Conservation (phyloP, 2,113 vertebrate species). For the Leucosticte australis region DNA sequence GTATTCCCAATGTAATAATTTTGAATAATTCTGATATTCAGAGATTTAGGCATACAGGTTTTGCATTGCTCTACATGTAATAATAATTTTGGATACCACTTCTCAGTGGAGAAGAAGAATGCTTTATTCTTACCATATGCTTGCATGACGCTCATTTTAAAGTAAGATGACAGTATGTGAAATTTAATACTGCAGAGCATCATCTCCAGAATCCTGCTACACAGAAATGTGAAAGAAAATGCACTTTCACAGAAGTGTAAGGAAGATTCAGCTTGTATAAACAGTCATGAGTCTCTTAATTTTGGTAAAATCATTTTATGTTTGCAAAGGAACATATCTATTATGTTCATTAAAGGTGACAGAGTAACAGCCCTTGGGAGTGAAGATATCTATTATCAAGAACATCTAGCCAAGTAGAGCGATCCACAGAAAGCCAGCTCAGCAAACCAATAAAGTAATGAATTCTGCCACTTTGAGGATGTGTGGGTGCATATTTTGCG, state of each 20-base stretch:
- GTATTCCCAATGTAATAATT: not conserved
- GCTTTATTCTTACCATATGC: not conserved
- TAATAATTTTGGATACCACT: not conserved
- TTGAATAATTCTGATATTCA: not conserved
- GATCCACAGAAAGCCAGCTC: not conserved
- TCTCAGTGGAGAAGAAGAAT: not conserved
- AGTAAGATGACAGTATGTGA: not conserved
- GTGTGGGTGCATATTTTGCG: not conserved
- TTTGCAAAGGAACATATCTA: not conserved
- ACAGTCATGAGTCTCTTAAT: not conserved
- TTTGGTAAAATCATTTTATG: not conserved
- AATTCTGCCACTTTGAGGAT: not conserved
- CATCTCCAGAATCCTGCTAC: not conserved
- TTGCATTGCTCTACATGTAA: not conserved
- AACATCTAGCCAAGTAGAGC: not conserved
- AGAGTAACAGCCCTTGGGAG: not conserved
- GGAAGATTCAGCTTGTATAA: not conserved
- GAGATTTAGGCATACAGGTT: not conserved
- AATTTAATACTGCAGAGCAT: not conserved
- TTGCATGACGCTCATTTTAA: not conserved
- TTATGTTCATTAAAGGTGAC: slow-evolving; percentile 2
- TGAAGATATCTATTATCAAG: not conserved
- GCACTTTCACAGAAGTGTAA: not conserved
- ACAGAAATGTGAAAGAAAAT: not conserved
- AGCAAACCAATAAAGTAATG: not conserved